phyloP scores from a whole-genome alignment of 1,140 invertebrate genomes.

The Myzus persicae region DNA sequence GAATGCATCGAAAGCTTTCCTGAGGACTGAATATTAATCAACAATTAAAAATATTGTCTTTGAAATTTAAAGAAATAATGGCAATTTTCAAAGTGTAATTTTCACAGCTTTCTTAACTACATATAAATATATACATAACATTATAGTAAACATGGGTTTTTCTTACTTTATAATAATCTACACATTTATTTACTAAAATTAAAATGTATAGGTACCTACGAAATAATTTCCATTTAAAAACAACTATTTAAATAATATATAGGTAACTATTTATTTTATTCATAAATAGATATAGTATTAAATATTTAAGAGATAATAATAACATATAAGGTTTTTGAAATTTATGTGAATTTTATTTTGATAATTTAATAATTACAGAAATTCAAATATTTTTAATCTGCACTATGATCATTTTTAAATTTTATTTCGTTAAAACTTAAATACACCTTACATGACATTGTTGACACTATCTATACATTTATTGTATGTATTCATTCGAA shows the following conservation, averaged over 20 bases:
- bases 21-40: constrained; percentile 75
- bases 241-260: background rate
- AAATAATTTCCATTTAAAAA: background rate
- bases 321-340: background rate
- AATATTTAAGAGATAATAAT: background rate
- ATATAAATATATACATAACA: background rate
- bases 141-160: background rate
- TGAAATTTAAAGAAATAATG: background rate
- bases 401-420: background rate
- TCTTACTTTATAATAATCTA: background rate
- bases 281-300: background rate
- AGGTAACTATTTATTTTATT: background rate
- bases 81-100: background rate
- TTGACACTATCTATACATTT: background rate
- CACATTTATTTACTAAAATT: background rate
- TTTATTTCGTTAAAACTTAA: background rate
- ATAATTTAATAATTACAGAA: background rate
- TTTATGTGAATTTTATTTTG: background rate
- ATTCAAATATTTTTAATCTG: background rate
- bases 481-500: background rate
- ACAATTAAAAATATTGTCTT: constrained; percentile 38
- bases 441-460: background rate
- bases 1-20: constrained; percentile 96
- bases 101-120: background rate
- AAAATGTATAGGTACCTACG: background rate